These are phyloP conservation scores for Girardinus metallicus DNA, from an alignment of 2,797 vertebrate species.

Conservation along the genomic window DNA sequence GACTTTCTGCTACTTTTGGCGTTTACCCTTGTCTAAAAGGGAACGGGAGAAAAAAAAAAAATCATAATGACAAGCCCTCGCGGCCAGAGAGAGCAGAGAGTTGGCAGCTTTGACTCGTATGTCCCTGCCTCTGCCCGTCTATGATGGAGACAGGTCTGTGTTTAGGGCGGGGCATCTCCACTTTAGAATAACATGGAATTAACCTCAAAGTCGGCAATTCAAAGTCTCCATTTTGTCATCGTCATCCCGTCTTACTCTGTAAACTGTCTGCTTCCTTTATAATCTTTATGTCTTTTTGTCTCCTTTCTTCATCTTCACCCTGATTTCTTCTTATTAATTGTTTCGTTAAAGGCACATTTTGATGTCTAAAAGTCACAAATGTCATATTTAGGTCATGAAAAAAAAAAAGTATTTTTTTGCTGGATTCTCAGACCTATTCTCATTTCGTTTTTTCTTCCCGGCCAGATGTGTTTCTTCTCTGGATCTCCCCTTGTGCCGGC, in stretches of 20 bases:
- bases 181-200: slow-evolving; percentile 74
- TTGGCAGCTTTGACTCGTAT: slow-evolving; percentile 51
- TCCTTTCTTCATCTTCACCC: not conserved
- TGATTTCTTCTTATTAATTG: not conserved
- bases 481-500: slow-evolving; percentile 67
- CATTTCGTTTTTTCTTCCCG: slow-evolving; percentile 28
- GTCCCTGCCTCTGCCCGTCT: slow-evolving; percentile 58
- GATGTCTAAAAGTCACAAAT: not conserved
- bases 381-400: not conserved
- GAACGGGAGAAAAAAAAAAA: slow-evolving; percentile 46
- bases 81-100: slow-evolving; percentile 61
- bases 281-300: not conserved
- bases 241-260: slow-evolving; percentile 6
- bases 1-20: slow-evolving; percentile 58
- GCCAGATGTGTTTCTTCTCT: slow-evolving; percentile 76
- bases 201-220: slow-evolving; percentile 44
- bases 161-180: slow-evolving; percentile 64
- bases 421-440: slow-evolving; percentile 43
- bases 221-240: slow-evolving; percentile 19
- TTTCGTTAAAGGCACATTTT: slow-evolving; percentile 5
- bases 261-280: slow-evolving; percentile 11
- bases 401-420: slow-evolving; percentile 7
- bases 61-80: slow-evolving; percentile 74
- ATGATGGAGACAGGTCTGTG: slow-evolving; percentile 64
- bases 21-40: slow-evolving; percentile 64